phyloP scores from a whole-genome alignment of 2,888 invertebrate genomes.

The Zonitis immaculata region DNA sequence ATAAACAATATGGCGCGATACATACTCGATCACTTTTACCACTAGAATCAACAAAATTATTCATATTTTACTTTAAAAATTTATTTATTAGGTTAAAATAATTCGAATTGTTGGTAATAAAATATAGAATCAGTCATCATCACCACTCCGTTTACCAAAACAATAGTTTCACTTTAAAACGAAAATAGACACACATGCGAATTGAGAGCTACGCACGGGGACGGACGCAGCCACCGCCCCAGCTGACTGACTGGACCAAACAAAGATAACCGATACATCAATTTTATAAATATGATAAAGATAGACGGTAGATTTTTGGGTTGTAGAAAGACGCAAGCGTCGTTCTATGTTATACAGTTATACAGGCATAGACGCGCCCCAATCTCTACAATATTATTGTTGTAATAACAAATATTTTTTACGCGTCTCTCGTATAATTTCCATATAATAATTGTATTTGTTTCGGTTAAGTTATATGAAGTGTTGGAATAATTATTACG shows the following conservation, averaged over 20 bases:
- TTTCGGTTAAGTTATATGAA: too few relatives aligned
- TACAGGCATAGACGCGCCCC: conserved; percentile 39
- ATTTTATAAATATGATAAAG: conserved; percentile 25
- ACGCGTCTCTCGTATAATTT: too few relatives aligned
- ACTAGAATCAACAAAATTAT: background rate
- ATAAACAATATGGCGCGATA: conserved; percentile 31
- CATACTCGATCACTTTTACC: conserved; percentile 18
- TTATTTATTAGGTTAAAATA: background rate
- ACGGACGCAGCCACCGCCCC: conserved; percentile 52
- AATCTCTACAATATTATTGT: conserved; percentile 18
- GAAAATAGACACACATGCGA: conserved; percentile 29
- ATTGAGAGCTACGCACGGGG: conserved; percentile 34
- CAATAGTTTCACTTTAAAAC: conserved; percentile 15
- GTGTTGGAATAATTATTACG: background rate
- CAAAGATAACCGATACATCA: conserved; percentile 40
- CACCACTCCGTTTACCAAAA: conserved; percentile 1
- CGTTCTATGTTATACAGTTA: too few relatives aligned
- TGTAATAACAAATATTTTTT: too few relatives aligned
- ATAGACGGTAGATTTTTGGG: conserved; percentile 31
- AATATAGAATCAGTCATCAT: conserved; percentile 9
- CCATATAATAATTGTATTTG: too few relatives aligned
- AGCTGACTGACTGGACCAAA: conserved; percentile 47
- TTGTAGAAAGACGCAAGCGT: conserved; percentile 42
- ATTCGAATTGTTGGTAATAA: too few relatives aligned
- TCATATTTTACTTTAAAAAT: too few relatives aligned